Evolutionary conservation across 2,888 invertebrate species (phyloP), one percentile per base, ranked within the genome.

Genomic region (Polylopha cassiicola): DNA sequence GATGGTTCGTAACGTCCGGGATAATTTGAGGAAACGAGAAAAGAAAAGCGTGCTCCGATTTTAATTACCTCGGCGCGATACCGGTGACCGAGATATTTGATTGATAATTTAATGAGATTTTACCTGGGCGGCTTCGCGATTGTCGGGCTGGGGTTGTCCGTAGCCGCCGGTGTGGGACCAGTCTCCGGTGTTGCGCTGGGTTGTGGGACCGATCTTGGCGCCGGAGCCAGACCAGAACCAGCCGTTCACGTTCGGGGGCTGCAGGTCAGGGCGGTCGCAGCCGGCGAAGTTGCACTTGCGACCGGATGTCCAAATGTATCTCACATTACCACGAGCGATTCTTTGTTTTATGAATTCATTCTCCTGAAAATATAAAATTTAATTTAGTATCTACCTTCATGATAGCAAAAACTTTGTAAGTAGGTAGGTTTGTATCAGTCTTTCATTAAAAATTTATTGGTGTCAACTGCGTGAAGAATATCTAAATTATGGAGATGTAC

Each of bases 161-260:
- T 91, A 95, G 51, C 95, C 95, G 43, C 95, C 95, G 32, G 95
- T 95, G 65, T 87, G 86, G 55, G 94, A 95, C 95, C 95, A 95
- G 72, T 95, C 95, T 21, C 95, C 95, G 43, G 95, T 92, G 78
- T 94, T 95, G 48, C 95, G 89, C 73, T 95, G 94, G 17, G 92
- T 91, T 37, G 95, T 95, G 44, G 95, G 90, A 27, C 95, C 95
- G 66, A 95, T 94, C 86, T 95, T 95, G 46, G 93, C 95, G 16
- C 95, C 95, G 4, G 95, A 95, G 49, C 95, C 95, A 3, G 94
- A 95, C 95, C 95, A 96, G 89, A 96, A 96, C 95, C 95, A 96
- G 38, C 94, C 94, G 74, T 94, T 93, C 53, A 93, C 89, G 66
- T 92, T 93, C 45, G 93, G 90, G n/a, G 94, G 94, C 77, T 93